Conservation (phyloP, 2,888 invertebrate species). For the Neoscelio sp. region DNA sequence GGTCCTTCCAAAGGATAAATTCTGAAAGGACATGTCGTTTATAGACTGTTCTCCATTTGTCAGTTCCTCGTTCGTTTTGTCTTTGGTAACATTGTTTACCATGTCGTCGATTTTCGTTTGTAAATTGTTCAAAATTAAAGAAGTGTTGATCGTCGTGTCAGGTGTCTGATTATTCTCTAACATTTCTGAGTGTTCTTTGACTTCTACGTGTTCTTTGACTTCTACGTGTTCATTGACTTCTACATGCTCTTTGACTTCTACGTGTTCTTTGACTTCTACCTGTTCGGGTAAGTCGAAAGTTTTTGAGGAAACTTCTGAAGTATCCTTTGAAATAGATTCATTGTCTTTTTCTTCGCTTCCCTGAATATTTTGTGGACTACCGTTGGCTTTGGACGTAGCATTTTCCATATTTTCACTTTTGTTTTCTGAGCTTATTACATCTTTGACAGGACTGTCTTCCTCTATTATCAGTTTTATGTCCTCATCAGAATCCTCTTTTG, state of each 20-base stretch:
- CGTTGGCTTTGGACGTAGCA: slow-evolving; percentile 11
- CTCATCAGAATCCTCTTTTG: slow-evolving; percentile 30
- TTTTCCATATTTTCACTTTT: neutral
- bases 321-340: slow-evolving; percentile 1
- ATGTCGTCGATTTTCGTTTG: slow-evolving; percentile 21
- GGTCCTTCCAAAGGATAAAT: slow-evolving; percentile 79
- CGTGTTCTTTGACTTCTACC: too few relatives aligned
- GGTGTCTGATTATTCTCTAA: neutral
- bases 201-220: too few relatives aligned
- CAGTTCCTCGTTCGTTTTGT: slow-evolving; percentile 31
- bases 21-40: slow-evolving; percentile 47
- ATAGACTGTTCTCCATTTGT: slow-evolving; percentile 20
- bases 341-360: too few relatives aligned
- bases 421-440: too few relatives aligned
- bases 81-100: slow-evolving; percentile 8
- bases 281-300: too few relatives aligned
- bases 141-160: neutral
- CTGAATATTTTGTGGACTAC: slow-evolving; percentile 12
- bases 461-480: slow-evolving; percentile 36
- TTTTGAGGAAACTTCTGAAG: too few relatives aligned
- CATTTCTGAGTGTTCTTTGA: too few relatives aligned
- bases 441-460: slow-evolving; percentile 17
- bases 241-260: too few relatives aligned
- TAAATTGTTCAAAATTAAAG: neutral
- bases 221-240: too few relatives aligned